Conservation (phyloP, 2,113 vertebrate species). For the Odontesthes bonariensis region DNA sequence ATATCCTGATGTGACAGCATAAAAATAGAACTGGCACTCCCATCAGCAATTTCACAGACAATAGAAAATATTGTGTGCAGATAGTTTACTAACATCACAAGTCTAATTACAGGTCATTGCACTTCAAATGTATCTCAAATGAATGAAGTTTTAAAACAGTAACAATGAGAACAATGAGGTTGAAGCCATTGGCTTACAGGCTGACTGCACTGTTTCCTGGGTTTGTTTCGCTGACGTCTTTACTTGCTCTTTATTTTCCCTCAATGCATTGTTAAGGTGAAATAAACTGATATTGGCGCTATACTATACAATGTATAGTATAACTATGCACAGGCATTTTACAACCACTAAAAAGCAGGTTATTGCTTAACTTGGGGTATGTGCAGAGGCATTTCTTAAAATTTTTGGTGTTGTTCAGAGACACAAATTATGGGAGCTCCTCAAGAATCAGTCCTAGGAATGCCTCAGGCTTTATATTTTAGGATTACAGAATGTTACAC, state of each 20-base stretch:
- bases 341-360: neutral
- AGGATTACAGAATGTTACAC: too few relatives aligned
- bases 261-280: neutral
- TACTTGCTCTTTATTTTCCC: neutral
- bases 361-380: neutral
- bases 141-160: neutral
- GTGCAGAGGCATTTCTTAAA: neutral
- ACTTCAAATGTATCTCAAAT: neutral
- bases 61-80: neutral
- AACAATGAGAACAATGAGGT: neutral
- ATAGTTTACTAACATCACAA: neutral
- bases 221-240: constrained; percentile 6
- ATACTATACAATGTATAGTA: neutral
- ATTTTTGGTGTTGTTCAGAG: neutral
- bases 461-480: neutral
- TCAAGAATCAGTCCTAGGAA: neutral
- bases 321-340: neutral
- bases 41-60: neutral
- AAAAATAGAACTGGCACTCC: neutral
- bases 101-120: neutral
- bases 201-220: neutral
- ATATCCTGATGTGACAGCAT: constrained; percentile 5
- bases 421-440: neutral
- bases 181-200: neutral
- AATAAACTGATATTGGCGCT: neutral